phyloP scores from a whole-genome alignment of 2,888 invertebrate genomes.

The Nymphalis urticae region DNA sequence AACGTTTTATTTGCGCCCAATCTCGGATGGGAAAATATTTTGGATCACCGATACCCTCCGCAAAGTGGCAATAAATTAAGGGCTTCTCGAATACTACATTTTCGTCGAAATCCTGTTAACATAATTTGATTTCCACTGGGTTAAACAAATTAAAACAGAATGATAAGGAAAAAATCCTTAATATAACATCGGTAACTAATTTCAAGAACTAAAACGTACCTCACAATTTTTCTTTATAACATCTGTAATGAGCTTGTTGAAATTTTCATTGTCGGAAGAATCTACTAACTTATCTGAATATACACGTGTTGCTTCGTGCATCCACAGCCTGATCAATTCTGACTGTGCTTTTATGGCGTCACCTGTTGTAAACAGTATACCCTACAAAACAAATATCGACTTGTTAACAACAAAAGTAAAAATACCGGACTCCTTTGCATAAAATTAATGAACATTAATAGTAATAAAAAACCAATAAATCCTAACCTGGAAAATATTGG shows the following conservation, averaged over 20 bases:
- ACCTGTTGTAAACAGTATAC: slow-evolving; percentile 90
- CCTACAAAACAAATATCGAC: slow-evolving; percentile 74
- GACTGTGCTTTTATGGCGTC: slow-evolving; percentile 87
- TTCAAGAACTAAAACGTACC: slow-evolving; percentile 53
- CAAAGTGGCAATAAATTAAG: slow-evolving; percentile 95
- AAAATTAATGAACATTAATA: not conserved
- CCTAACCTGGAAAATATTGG: slow-evolving; percentile 94
- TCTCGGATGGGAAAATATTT: slow-evolving; percentile 91
- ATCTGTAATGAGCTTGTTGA: slow-evolving; percentile 87
- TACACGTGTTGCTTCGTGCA: slow-evolving; percentile 94
- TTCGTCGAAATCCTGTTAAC: slow-evolving; percentile 86
- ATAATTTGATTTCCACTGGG: not conserved
- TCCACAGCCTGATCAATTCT: slow-evolving; percentile 90
- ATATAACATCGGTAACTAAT: too few relatives aligned
- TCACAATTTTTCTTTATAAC: slow-evolving; percentile 89
- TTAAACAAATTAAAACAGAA: not conserved
- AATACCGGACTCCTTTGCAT: too few relatives aligned
- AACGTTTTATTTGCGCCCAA: slow-evolving; percentile 86
- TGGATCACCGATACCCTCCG: slow-evolving; percentile 93
- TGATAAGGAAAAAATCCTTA: not conserved
- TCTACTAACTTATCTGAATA: slow-evolving; percentile 96
- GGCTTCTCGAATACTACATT: slow-evolving; percentile 86
- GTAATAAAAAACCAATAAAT: not conserved
- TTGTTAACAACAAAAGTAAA: not conserved
- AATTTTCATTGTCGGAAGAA: slow-evolving; percentile 86